Conservation (phyloP, 2,113 vertebrate species). For the Dolichallabes microphthalmus region DNA sequence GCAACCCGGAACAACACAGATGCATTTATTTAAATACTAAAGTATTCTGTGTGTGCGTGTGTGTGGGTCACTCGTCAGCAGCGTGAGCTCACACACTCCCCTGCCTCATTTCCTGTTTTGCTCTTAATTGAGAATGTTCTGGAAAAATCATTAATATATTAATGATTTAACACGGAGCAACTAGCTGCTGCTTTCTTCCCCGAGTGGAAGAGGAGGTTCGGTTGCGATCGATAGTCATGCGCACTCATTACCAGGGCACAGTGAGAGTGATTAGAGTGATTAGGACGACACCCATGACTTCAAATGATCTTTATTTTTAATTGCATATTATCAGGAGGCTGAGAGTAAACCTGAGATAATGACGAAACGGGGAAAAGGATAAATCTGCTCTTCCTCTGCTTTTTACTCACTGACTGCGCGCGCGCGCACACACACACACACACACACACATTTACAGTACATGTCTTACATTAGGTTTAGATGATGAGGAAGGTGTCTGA, state of each 20-base stretch:
- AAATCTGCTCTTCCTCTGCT: constrained; percentile 56
- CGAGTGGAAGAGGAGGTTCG: constrained; percentile 76
- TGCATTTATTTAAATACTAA: neutral
- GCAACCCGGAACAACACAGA: neutral
- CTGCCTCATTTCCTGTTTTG: constrained; percentile 74
- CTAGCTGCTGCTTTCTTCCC: constrained; percentile 66
- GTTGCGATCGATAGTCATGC: constrained; percentile 73
- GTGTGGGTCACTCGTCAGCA: constrained; percentile 56
- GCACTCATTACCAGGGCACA: constrained; percentile 76
- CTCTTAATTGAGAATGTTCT: constrained; percentile 80
- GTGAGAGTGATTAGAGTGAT: constrained; percentile 83
- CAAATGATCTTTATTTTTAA: constrained; percentile 80
- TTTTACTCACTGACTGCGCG: neutral
- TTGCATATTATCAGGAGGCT: constrained; percentile 75
- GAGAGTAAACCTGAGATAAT: constrained; percentile 75
- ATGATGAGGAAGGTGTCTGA: constrained; percentile 11
- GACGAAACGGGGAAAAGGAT: constrained; percentile 58
- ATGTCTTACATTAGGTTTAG: constrained; percentile 6
- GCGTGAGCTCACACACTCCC: constrained; percentile 68
- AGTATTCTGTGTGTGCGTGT: neutral
- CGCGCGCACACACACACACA: constrained; percentile 3
- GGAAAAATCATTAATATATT: constrained; percentile 82
- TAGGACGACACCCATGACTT: constrained; percentile 80
- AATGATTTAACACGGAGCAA: constrained; percentile 83
- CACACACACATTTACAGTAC: neutral